Conservation (phyloP, 2,888 invertebrate species). For the Calliscelio sp. region DNA sequence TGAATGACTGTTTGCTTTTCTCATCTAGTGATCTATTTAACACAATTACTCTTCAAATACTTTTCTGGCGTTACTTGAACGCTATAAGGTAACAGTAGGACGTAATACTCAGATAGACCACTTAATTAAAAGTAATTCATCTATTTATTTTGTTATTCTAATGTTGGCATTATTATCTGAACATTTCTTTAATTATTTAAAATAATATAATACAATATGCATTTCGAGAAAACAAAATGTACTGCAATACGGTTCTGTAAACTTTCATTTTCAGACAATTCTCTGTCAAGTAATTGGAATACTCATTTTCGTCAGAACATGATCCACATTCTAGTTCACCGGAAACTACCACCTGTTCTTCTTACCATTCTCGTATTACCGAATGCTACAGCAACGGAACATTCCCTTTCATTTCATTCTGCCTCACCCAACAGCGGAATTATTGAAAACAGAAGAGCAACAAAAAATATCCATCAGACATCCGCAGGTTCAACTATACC, state of each 20-base stretch:
- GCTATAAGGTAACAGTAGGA: slow-evolving; percentile 21
- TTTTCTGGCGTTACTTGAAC: slow-evolving; percentile 46
- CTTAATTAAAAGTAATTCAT: too few species aligned
- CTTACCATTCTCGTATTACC: slow-evolving; percentile 54
- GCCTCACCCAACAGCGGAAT: slow-evolving; percentile 18
- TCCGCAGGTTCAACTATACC: not conserved
- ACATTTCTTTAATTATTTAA: too few species aligned
- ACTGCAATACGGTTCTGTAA: not conserved
- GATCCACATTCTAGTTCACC: slow-evolving; percentile 59
- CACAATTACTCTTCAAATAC: slow-evolving; percentile 52
- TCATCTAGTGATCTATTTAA: slow-evolving; percentile 66
- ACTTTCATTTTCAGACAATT: slow-evolving; percentile 44
- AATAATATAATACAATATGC: too few species aligned
- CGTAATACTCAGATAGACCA: too few species aligned
- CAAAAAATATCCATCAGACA: slow-evolving; percentile 17
- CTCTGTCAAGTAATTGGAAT: slow-evolving; percentile 38
- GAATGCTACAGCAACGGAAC: slow-evolving; percentile 45
- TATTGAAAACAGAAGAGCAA: slow-evolving; percentile 16
- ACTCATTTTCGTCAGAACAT: slow-evolving; percentile 55
- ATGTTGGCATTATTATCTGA: too few species aligned
- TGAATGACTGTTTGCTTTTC: slow-evolving; percentile 67
- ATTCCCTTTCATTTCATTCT: slow-evolving; percentile 57
- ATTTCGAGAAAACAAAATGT: not conserved
- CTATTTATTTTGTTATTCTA: too few species aligned
- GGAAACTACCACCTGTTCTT: slow-evolving; percentile 64